A percentile compares a stretch with the other conserved stretches of the same genome.
These are phyloP conservation scores for Chelon labrosus DNA, from an alignment of 2,797 vertebrate genomes.

Conservation along the genomic window DNA sequence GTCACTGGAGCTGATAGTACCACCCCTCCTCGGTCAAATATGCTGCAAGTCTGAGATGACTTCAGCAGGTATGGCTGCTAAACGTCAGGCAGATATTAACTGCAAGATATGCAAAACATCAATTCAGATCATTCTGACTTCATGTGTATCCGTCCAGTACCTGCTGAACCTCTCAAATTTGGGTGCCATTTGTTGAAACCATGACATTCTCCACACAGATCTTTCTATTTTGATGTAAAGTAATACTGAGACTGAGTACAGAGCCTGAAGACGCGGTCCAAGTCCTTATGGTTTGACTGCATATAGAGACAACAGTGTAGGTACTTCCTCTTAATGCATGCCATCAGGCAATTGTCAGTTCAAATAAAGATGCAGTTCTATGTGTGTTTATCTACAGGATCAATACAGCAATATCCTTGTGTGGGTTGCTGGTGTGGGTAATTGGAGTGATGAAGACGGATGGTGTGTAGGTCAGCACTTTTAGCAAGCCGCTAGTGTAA, in stretches of 20 bases:
- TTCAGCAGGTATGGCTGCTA: too few relatives aligned
- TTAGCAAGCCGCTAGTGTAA: slow-evolving; percentile 21
- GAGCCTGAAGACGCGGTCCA: neutral
- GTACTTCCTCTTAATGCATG: neutral
- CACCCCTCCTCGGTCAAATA: too few relatives aligned
- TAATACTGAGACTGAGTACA: neutral
- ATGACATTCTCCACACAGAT: too few relatives aligned
- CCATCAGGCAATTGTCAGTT: slow-evolving; percentile 37
- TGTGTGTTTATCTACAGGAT: slow-evolving; percentile 36
- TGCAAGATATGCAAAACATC: too few relatives aligned
- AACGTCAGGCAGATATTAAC: too few relatives aligned
- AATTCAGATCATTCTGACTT: too few relatives aligned
- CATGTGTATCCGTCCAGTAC: too few relatives aligned
- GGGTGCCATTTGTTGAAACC: neutral
- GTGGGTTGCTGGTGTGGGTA: slow-evolving; percentile 46
- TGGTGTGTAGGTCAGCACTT: slow-evolving; percentile 56
- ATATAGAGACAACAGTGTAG: neutral
- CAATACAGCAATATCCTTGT: slow-evolving; percentile 36
- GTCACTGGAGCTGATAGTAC: too few relatives aligned
- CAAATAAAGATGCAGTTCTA: slow-evolving; percentile 8
- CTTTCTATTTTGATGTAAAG: neutral
- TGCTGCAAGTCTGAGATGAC: too few relatives aligned
- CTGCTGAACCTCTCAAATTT: too few relatives aligned
- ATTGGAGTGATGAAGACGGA: slow-evolving; percentile 62
- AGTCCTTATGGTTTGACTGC: neutral